Evolutionary conservation across 2,113 vertebrate genomes (phyloP).

Genomic region (Dipodomys stephensi): DNA sequence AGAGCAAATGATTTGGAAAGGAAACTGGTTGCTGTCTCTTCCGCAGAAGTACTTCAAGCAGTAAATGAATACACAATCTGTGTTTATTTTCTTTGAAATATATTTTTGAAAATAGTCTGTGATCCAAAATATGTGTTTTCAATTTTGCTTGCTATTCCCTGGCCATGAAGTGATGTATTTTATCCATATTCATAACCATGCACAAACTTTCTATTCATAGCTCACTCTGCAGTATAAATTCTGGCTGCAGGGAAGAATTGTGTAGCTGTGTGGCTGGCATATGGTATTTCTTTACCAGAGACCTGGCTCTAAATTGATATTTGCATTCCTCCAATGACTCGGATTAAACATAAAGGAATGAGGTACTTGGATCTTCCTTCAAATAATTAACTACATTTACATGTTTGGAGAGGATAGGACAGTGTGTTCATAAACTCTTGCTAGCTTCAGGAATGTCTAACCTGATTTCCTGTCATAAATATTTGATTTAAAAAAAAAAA

Average conservation of each 20-base stretch:
- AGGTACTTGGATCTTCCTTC: conserved; percentile 85
- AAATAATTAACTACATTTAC: conserved; percentile 85
- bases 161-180: conserved; percentile 87
- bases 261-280: conserved; percentile 82
- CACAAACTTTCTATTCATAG: conserved; percentile 93
- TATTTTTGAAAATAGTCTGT: conserved; percentile 86
- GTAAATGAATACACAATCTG: conserved; percentile 80
- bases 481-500: conserved; percentile 84
- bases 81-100: conserved; percentile 89
- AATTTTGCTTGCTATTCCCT: conserved; percentile 81
- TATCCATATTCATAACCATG: conserved; percentile 89
- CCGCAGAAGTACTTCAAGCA: conserved; percentile 81
- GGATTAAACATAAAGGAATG: conserved; percentile 89
- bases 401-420: conserved; percentile 84
- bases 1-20: conserved; percentile 83
- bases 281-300: conserved; percentile 88
- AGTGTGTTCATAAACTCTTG: conserved; percentile 83
- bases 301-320: conserved; percentile 86
- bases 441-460: conserved; percentile 87
- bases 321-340: conserved; percentile 87
- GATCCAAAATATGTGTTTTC: conserved; percentile 89
- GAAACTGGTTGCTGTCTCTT: conserved; percentile 85
- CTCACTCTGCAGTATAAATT: conserved; percentile 84
- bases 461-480: conserved; percentile 90
- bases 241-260: conserved; percentile 86